These are phyloP conservation scores for Coelogynopora nodosa DNA, from an alignment of 2,888 invertebrate genomes.

Conservation along the genomic window DNA sequence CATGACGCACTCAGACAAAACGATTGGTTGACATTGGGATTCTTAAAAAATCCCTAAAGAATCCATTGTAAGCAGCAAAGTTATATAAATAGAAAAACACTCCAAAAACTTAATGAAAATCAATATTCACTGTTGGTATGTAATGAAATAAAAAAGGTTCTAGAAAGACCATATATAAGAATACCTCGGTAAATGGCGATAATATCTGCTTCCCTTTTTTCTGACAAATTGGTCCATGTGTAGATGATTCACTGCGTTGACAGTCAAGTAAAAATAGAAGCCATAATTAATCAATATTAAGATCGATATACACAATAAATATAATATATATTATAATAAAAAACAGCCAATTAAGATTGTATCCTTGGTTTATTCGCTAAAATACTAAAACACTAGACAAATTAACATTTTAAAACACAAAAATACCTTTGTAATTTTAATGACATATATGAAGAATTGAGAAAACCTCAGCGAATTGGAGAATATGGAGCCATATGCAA, in stretches of 20 bases:
- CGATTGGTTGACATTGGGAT: neutral
- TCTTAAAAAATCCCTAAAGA: neutral
- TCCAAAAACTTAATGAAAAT: too few species aligned
- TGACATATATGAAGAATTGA: neutral
- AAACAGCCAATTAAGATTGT: neutral
- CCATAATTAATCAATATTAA: neutral
- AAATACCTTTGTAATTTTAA: neutral
- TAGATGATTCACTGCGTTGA: neutral
- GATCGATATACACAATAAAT: neutral
- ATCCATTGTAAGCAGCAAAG: neutral
- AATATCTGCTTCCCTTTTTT: neutral
- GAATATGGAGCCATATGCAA: neutral
- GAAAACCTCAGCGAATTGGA: neutral
- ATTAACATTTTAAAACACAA: neutral
- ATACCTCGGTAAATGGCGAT: constrained; percentile 16
- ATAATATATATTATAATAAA: neutral
- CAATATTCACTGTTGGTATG: neutral
- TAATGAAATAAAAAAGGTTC: neutral
- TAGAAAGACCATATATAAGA: neutral
- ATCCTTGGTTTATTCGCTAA: neutral
- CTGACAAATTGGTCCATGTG: neutral
- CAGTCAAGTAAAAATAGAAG: neutral
- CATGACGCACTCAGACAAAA: neutral
- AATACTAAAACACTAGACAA: neutral
- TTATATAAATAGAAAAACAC: too few species aligned